These are phyloP conservation scores for Eidolon dupreanum DNA, from an alignment of 2,797 vertebrate species.

Conservation along the genomic window DNA sequence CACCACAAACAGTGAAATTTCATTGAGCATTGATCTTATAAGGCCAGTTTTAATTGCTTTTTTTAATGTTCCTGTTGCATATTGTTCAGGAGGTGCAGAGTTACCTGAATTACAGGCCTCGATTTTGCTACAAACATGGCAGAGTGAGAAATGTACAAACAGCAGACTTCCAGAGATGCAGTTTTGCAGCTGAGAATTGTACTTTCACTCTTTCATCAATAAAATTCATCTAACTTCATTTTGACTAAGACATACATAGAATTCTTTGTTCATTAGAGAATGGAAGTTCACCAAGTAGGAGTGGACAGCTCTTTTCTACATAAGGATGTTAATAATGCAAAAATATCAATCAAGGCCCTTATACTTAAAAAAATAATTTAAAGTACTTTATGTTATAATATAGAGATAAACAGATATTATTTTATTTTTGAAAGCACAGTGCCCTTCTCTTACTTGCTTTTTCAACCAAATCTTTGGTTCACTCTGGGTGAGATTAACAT, in stretches of 20 bases:
- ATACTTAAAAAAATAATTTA: slow-evolving; percentile 16
- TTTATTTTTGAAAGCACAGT: not conserved
- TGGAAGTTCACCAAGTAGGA: not conserved
- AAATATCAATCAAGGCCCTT: not conserved
- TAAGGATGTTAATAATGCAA: not conserved
- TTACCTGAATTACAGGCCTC: not conserved
- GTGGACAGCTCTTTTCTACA: not conserved
- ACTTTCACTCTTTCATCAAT: slow-evolving; percentile 1
- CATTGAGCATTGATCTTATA: not conserved
- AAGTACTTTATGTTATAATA: not conserved
- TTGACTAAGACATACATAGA: not conserved
- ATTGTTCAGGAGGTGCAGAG: not conserved
- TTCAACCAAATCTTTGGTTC: not conserved
- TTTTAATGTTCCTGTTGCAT: not conserved
- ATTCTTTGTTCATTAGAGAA: slow-evolving; percentile 24
- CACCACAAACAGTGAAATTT: not conserved
- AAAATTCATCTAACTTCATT: slow-evolving; percentile 44
- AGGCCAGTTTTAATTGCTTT: not conserved
- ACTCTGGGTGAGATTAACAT: not conserved
- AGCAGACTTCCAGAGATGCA: not conserved
- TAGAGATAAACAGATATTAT: not conserved
- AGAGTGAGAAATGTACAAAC: slow-evolving; percentile 12
- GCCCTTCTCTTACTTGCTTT: not conserved
- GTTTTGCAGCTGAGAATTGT: not conserved
- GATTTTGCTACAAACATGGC: slow-evolving; percentile 11